Conservation (phyloP, 1,140 invertebrate genomes). For the Bombus consobrinus region DNA sequence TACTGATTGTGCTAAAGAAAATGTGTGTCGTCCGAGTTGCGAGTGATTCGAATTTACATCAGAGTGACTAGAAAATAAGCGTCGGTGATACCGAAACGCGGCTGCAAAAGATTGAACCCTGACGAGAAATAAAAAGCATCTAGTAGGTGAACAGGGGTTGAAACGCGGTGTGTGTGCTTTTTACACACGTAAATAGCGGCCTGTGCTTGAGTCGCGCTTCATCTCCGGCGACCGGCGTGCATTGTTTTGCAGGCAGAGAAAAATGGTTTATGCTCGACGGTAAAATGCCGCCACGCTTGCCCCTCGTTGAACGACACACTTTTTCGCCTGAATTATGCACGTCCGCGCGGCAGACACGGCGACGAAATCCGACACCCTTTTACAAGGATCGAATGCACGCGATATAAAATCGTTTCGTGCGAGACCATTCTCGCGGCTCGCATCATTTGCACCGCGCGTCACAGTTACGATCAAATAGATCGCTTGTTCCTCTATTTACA, state of each 20-base stretch:
- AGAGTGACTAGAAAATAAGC: neutral
- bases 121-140: neutral
- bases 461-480: neutral
- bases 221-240: neutral
- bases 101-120: neutral
- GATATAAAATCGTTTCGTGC: neutral
- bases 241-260: constrained; percentile 10
- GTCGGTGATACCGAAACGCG: neutral
- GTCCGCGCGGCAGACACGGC: neutral
- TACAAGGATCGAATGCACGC: constrained; percentile 5
- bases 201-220: constrained; percentile 11
- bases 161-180: neutral
- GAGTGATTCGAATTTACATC: neutral
- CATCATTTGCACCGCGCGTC: neutral
- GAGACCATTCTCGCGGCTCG: neutral
- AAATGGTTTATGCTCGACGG: constrained; percentile 22
- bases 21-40: too few relatives aligned
- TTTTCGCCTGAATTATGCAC: constrained; percentile 9
- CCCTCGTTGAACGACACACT: constrained; percentile 24
- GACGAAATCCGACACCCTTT: constrained; percentile 14
- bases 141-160: neutral
- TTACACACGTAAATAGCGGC: constrained; percentile 7
- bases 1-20: neutral
- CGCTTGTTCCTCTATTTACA: neutral
- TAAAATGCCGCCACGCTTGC: neutral